These are phyloP conservation scores for Cepaea hortensis DNA, from an alignment of 2,888 invertebrate genomes.

Conservation along the genomic window DNA sequence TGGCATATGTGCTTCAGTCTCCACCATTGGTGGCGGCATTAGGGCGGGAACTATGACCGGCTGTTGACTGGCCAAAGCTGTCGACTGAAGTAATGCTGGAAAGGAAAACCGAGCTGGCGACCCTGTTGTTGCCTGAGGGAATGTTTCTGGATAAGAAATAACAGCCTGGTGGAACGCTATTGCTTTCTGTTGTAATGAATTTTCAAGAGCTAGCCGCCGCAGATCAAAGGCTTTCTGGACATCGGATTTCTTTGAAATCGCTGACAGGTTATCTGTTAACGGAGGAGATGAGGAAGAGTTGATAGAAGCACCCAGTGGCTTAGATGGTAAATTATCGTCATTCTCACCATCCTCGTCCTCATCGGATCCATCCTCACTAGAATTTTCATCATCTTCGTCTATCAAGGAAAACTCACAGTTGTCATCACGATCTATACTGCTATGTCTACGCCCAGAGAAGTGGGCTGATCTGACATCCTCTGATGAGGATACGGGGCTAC, in stretches of 20 bases:
- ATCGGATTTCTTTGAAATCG: background rate
- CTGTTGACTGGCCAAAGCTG: too few relatives aligned
- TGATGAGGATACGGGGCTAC: background rate
- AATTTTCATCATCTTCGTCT: conserved; percentile 39
- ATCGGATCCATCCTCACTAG: background rate
- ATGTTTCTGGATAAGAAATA: background rate
- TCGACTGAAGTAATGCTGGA: background rate
- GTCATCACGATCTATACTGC: background rate
- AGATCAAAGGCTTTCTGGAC: background rate
- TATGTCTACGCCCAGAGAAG: background rate
- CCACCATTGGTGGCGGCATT: too few relatives aligned
- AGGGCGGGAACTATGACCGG: too few relatives aligned
- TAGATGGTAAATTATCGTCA: background rate
- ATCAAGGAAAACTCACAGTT: background rate
- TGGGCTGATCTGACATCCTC: background rate
- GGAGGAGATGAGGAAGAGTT: background rate
- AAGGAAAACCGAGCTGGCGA: background rate
- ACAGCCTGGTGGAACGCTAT: background rate
- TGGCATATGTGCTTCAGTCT: too few relatives aligned
- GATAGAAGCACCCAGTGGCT: background rate
- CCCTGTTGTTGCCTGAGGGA: background rate
- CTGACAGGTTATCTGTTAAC: background rate
- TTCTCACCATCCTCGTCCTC: conserved; percentile 13
- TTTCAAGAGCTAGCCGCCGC: conserved; percentile 3
- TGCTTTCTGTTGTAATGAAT: conserved; percentile 9